Base-by-base conservation (phyloP, 1,140 invertebrate genomes). In the Drosophila busckii region DNA sequence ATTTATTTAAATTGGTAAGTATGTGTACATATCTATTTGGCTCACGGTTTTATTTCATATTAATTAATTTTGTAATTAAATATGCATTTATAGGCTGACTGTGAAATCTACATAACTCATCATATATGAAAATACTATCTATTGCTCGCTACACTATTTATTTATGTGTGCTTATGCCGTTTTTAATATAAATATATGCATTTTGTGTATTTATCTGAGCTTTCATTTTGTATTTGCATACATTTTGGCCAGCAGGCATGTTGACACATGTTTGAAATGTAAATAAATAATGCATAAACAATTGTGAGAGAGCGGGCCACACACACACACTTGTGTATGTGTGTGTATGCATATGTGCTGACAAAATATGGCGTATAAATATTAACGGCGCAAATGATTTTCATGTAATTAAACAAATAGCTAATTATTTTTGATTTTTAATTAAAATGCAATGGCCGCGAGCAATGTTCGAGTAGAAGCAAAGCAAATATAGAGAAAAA, bases 241-340 rank as follows among this genome's bases (percentile, higher is more conserved):
- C 34, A 56, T 75, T 82, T 69, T 75, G 54, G 75, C 69, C 54
- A 58, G 45, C 50, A 50, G 64, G 60, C 60, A 82, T 80, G 75
- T 82, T 80, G 75, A 80, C 75, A 80, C 75, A 80, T 82, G 75
- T 80, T 80, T 80, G 75, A 80, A 83, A 75, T 80, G 69, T 75
- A 82, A 75, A 82, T 80, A 80, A 80, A 80, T 80, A 82, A 82
- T 78, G 56, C 71, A 63, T n/a, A 52, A 50, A 46, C 55, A 34
- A 56, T 45, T 64, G 60, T 38, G 40, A 31, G 23, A 38, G 12
- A 20, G n/a, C 4, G 9, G 10, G 10, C 22, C 12, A 7, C 2
- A 9, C 1, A 34, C 4, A 9, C 3, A 20, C 2, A 15, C 2
- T n/a, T 13, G 23, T 15, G 3, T 17, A 28, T n/a, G n/a, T n/a